These are phyloP conservation scores for Schizopygopsis malacanthus DNA, from an alignment of 2,797 vertebrate species.

Conservation along the genomic window DNA sequence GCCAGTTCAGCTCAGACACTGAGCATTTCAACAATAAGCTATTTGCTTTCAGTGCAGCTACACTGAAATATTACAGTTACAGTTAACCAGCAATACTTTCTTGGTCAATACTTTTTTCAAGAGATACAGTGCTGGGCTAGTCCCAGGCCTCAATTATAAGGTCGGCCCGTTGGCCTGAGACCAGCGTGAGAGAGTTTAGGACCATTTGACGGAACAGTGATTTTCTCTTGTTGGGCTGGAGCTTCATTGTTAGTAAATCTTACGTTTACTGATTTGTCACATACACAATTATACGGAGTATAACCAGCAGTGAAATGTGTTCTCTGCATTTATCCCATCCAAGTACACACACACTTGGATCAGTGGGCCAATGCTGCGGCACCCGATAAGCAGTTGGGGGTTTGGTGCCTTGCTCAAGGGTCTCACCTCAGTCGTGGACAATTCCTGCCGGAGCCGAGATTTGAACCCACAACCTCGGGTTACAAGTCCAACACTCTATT, in stretches of 20 bases:
- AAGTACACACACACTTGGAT: too few species aligned
- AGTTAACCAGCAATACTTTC: background rate
- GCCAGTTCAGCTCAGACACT: constrained; percentile 1
- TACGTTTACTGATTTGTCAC: background rate
- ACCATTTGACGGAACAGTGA: background rate
- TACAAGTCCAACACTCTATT: too few species aligned
- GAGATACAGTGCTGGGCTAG: background rate
- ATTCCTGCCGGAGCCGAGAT: too few species aligned
- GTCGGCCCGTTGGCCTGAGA: background rate
- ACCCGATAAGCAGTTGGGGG: too few species aligned
- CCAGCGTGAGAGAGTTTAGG: background rate
- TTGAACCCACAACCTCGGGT: too few species aligned
- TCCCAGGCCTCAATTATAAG: background rate
- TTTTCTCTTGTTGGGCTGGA: too few species aligned
- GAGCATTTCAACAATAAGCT: constrained; percentile 5
- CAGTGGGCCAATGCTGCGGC: too few species aligned
- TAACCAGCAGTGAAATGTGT: too few species aligned
- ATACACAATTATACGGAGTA: too few species aligned
- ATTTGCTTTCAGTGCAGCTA: background rate
- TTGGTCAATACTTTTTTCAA: background rate
- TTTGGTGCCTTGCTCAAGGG: too few species aligned
- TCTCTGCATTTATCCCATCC: too few species aligned
- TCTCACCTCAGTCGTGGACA: too few species aligned
- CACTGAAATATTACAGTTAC: background rate
- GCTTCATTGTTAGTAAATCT: background rate